Conservation (phyloP, 2,888 invertebrate species). For the Volucella inanis region DNA sequence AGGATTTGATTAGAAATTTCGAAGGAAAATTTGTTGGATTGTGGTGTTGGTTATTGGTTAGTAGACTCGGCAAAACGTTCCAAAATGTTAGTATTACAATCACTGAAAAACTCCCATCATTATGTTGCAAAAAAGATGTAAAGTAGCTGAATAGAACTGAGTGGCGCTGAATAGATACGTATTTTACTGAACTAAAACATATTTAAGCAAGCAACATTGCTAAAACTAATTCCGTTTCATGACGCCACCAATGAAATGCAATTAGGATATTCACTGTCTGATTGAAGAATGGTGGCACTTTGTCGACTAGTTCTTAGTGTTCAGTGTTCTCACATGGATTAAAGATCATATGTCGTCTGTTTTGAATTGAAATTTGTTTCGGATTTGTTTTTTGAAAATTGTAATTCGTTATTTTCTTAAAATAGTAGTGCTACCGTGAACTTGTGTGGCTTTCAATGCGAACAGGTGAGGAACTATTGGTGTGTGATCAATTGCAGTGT, state of each 20-base stretch:
- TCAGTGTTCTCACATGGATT: slow-evolving; percentile 38
- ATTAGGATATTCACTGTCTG: not conserved
- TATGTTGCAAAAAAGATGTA: not conserved
- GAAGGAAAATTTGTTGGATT: slow-evolving; percentile 6
- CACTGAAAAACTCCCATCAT: not conserved
- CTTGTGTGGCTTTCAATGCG: slow-evolving; percentile 47
- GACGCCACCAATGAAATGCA: not conserved
- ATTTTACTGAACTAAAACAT: not conserved
- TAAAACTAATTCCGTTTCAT: slow-evolving; percentile 23
- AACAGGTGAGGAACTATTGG: slow-evolving; percentile 50
- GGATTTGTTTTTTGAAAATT: slow-evolving; percentile 31
- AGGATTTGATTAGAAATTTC: slow-evolving; percentile 40
- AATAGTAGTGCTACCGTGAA: slow-evolving; percentile 47
- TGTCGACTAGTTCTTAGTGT: slow-evolving; percentile 14
- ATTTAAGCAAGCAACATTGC: slow-evolving; percentile 22
- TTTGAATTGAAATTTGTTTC: slow-evolving; percentile 49
- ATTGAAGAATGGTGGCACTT: slow-evolving; percentile 41
- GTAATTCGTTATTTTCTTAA: slow-evolving; percentile 45
- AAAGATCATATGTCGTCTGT: slow-evolving; percentile 53
- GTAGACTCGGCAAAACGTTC: slow-evolving; percentile 6
- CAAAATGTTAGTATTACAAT: slow-evolving; percentile 6
- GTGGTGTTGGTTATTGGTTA: slow-evolving; percentile 17
- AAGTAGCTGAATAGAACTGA: not conserved
- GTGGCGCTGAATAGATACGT: not conserved
- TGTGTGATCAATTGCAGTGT: slow-evolving; percentile 5